Evolutionary conservation across 2,888 invertebrate genomes (phyloP).

Genomic region (Rugalucina vietnamica): DNA sequence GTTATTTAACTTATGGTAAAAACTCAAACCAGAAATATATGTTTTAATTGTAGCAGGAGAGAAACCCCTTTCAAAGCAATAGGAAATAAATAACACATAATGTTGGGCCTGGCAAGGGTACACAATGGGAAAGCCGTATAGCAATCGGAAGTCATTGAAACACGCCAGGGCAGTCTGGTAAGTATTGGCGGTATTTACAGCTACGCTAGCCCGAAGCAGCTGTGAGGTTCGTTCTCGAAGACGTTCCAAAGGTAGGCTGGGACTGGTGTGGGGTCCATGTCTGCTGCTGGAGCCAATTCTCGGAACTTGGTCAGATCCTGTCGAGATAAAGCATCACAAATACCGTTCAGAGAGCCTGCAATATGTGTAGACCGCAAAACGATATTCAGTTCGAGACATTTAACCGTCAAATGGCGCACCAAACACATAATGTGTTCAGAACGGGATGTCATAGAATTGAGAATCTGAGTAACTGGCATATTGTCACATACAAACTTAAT

Average conservation of each 20-base stretch:
- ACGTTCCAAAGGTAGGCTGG: conserved; percentile 2
- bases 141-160: neutral
- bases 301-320: neutral
- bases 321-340: neutral
- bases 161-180: neutral
- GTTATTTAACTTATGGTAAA: conserved; percentile 27
- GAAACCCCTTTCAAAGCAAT: conserved; percentile 14
- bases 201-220: neutral
- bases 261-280: neutral
- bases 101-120: neutral
- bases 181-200: neutral
- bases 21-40: conserved; percentile 25
- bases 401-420: neutral
- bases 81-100: neutral
- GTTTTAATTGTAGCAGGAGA: conserved; percentile 22
- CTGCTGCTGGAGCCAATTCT: conserved; percentile 9
- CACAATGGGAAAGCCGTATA: neutral
- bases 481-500: neutral
- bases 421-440: neutral
- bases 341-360: neutral
- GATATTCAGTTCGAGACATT: neutral
- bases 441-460: neutral
- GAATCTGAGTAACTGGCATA: neutral
- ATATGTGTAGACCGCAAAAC: neutral
- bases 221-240: neutral